A percentile compares a stretch with the other conserved stretches of the same genome.
Evolutionary conservation across 2,113 vertebrate species (phyloP).

Genomic region (Anoura caudifer): DNA sequence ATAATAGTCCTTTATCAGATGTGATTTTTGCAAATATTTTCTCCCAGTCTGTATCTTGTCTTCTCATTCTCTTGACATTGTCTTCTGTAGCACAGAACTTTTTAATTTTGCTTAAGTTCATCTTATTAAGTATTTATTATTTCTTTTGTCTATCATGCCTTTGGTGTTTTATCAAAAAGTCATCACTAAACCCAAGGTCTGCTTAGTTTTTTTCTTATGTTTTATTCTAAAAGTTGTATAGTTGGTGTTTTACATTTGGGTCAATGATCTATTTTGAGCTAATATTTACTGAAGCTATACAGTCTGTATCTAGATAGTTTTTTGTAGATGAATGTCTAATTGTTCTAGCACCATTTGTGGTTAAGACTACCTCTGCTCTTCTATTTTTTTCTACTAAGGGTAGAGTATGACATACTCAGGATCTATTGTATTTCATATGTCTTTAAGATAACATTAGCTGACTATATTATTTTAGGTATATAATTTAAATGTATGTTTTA

Average conservation of each 20-base stretch:
- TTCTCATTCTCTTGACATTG: background rate
- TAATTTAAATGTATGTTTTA: background rate
- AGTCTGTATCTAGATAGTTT: background rate
- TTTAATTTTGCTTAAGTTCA: background rate
- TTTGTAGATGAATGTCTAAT: background rate
- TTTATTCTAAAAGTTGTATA: background rate
- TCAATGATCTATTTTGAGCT: background rate
- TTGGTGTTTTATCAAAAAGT: background rate
- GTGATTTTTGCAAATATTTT: background rate
- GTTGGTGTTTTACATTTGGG: background rate
- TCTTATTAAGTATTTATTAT: background rate
- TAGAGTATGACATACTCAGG: background rate
- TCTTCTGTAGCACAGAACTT: background rate
- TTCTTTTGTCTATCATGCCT: background rate
- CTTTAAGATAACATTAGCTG: background rate
- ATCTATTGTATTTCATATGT: background rate
- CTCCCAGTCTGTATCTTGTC: background rate
- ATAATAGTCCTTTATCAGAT: background rate
- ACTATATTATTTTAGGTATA: background rate
- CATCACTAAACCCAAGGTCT: background rate
- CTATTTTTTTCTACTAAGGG: too few relatives aligned
- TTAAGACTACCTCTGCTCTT: background rate
- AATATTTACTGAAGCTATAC: background rate
- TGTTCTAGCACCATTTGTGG: background rate
- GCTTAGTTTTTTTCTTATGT: background rate